phyloP scores from a whole-genome alignment of 1,140 invertebrate genomes.

The Choristoneura fumiferana region DNA sequence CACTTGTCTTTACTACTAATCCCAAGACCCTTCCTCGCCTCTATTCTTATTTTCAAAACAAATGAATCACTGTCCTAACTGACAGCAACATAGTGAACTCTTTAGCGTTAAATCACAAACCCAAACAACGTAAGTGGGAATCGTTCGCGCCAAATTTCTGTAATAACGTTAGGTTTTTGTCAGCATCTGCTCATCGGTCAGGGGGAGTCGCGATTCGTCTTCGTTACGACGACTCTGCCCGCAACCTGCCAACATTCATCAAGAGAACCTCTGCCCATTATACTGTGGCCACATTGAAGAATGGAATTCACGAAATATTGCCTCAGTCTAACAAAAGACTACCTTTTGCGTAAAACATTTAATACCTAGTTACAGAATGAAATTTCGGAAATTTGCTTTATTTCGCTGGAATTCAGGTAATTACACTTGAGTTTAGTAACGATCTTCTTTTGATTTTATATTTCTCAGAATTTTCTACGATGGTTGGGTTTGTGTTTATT shows the following conservation, averaged over 20 bases:
- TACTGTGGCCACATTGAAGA: slow-evolving; percentile 19
- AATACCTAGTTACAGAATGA: slow-evolving; percentile 8
- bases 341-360: neutral
- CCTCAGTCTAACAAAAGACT: neutral
- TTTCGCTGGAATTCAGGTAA: neutral
- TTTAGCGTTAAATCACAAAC: neutral
- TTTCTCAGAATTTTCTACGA: too few relatives aligned
- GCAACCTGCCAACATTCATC: slow-evolving; percentile 25
- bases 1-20: too few relatives aligned
- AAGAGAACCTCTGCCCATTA: slow-evolving; percentile 21
- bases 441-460: too few relatives aligned
- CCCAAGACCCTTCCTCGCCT: too few relatives aligned
- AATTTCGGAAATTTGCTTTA: slow-evolving; percentile 10
- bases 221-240: slow-evolving; percentile 31
- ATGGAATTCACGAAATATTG: slow-evolving; percentile 4
- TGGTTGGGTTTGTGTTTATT: too few relatives aligned
- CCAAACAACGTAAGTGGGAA: slow-evolving; percentile 4
- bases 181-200: slow-evolving; percentile 32
- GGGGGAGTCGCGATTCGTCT: slow-evolving; percentile 32
- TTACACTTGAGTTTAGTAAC: too few relatives aligned
- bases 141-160: neutral
- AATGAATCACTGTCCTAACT: neutral
- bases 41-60: neutral
- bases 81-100: neutral
- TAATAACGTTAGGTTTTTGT: slow-evolving; percentile 5